These are phyloP conservation scores for Belonocnema kinseyi DNA, from an alignment of 1,140 invertebrate species.

Conservation along the genomic window DNA sequence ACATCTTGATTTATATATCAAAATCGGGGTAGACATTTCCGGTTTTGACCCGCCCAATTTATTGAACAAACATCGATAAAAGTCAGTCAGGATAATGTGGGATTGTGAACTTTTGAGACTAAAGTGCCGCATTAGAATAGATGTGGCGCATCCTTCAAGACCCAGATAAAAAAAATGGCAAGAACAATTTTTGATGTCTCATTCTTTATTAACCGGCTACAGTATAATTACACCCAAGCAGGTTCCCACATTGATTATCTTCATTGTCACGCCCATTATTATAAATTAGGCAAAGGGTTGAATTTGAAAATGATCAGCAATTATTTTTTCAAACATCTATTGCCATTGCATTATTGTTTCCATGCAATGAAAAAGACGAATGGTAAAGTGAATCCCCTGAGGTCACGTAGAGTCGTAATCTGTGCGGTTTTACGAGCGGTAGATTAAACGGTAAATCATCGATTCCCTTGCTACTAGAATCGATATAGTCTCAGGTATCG, in stretches of 20 bases:
- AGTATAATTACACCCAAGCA: background rate
- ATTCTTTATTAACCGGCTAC: background rate
- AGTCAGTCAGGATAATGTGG: background rate
- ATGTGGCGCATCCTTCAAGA: background rate
- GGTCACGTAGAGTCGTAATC: conserved; percentile 12
- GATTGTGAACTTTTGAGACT: background rate
- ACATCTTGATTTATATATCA: conserved; percentile 2
- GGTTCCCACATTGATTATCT: conserved; percentile 17
- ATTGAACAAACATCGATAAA: conserved; percentile 11
- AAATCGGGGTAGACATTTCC: background rate
- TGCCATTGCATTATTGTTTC: no score
- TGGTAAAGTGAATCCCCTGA: background rate
- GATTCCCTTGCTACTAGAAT: conserved; percentile 12
- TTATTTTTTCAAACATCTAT: no score
- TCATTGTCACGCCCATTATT: conserved; percentile 26
- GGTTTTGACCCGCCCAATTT: background rate
- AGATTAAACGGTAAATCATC: conserved; percentile 27
- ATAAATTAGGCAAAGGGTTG: background rate
- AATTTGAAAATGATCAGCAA: background rate
- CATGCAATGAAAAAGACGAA: background rate
- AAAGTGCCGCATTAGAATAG: background rate
- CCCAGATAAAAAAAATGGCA: background rate
- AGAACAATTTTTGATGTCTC: background rate
- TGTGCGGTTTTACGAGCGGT: conserved; percentile 20
- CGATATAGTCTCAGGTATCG: conserved; percentile 2